A percentile compares a stretch with the other conserved stretches of the same genome.
These are phyloP conservation scores for Acleris holmiana DNA, from an alignment of 2,888 invertebrate species.

Conservation along the genomic window DNA sequence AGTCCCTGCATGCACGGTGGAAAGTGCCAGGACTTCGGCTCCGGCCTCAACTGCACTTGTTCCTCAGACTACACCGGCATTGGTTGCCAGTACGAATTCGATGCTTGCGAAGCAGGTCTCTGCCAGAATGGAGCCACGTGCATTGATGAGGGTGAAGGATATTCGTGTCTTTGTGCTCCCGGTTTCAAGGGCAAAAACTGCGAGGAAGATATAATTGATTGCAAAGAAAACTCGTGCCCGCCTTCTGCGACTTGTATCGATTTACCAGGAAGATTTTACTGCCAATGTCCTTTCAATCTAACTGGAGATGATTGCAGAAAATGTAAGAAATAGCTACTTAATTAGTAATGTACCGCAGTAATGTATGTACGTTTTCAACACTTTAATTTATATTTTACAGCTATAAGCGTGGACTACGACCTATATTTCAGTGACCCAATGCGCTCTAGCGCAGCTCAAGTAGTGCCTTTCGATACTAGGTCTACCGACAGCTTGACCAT, in stretches of 20 bases:
- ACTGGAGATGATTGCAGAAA: conserved; percentile 98
- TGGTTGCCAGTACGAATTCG: conserved; percentile 97
- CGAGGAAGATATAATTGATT: conserved; percentile 95
- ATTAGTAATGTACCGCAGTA: neutral
- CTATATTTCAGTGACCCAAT: conserved; percentile 96
- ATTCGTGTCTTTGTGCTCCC: conserved; percentile 93
- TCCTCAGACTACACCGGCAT: conserved; percentile 93
- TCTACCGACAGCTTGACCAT: conserved; percentile 92
- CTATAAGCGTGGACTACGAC: conserved; percentile 99
- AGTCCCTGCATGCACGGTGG: conserved; percentile 98
- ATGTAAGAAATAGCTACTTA: conserved; percentile 83
- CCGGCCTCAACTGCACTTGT: conserved; percentile 97
- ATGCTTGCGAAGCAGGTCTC: conserved; percentile 94
- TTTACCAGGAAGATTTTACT: conserved; percentile 95
- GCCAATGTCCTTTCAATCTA: conserved; percentile 98
- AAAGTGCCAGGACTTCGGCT: conserved; percentile 97
- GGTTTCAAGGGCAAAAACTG: conserved; percentile 93
- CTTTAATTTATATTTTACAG: conserved; percentile 78
- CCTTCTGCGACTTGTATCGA: conserved; percentile 97
- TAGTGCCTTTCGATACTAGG: conserved; percentile 94
- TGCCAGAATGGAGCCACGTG: conserved; percentile 97
- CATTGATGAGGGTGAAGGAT: conserved; percentile 92
- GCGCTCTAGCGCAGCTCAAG: conserved; percentile 95
- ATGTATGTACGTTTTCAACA: conserved; percentile 1
- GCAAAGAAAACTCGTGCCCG: conserved; percentile 96